Conservation (phyloP, 2,797 vertebrate genomes). For the Balearica regulorum region DNA sequence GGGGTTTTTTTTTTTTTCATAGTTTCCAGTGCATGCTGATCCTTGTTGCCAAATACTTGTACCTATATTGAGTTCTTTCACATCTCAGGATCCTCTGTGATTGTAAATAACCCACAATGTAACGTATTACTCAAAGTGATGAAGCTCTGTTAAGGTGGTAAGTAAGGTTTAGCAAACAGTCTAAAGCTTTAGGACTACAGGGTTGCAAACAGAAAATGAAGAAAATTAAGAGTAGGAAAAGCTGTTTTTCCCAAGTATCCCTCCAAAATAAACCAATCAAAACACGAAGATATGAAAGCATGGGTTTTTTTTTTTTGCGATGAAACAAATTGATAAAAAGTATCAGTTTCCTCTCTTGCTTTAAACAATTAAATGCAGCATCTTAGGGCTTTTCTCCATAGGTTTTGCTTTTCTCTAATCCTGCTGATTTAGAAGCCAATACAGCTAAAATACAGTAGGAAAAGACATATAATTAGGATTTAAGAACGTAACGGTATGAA, state of each 20-base stretch:
- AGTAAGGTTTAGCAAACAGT: neutral
- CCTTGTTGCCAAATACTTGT: neutral
- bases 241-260: neutral
- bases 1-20: neutral
- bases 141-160: neutral
- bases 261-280: neutral
- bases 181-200: neutral
- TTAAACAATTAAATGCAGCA: neutral
- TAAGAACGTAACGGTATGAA: neutral
- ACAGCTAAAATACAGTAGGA: neutral
- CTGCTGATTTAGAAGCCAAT: neutral
- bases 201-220: neutral
- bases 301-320: neutral
- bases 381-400: neutral
- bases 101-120: neutral
- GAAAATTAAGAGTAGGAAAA: neutral
- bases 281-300: neutral
- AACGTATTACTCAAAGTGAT: neutral
- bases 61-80: neutral
- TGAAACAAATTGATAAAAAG: neutral
- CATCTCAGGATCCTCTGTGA: neutral
- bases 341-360: neutral
- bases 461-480: conserved; percentile 13
- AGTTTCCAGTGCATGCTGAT: neutral
- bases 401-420: neutral